These are phyloP conservation scores for Pristionchus entomophagus DNA, from an alignment of 2,888 invertebrate species.

Conservation along the genomic window DNA sequence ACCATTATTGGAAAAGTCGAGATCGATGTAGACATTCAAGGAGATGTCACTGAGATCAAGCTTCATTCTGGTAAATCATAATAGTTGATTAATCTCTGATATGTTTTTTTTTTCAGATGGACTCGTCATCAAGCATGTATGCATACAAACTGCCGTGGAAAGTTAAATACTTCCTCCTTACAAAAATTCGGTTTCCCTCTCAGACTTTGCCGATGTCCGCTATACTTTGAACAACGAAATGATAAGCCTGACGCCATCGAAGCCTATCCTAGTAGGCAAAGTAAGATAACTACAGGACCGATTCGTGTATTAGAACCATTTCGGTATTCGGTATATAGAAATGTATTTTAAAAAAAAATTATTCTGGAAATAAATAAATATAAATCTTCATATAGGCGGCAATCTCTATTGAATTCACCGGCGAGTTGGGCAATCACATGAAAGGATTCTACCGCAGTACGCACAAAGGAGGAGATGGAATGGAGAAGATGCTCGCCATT, in stretches of 20 bases:
- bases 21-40: slow-evolving; percentile 83
- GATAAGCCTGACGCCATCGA: slow-evolving; percentile 63
- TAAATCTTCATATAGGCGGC: slow-evolving; percentile 47
- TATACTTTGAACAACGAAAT: slow-evolving; percentile 64
- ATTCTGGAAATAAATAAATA: too few relatives aligned
- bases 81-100: not conserved
- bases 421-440: slow-evolving; percentile 81
- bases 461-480: slow-evolving; percentile 83
- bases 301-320: too few relatives aligned
- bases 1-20: slow-evolving; percentile 88
- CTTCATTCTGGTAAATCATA: slow-evolving; percentile 58
- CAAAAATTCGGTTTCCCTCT: not conserved
- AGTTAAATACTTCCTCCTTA: not conserved
- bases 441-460: slow-evolving; percentile 90
- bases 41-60: slow-evolving; percentile 65
- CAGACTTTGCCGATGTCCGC: slow-evolving; percentile 57
- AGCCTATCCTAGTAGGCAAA: slow-evolving; percentile 57
- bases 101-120: slow-evolving; percentile 12
- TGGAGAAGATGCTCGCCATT: slow-evolving; percentile 80
- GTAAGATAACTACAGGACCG: too few relatives aligned
- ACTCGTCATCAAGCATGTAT: slow-evolving; percentile 48
- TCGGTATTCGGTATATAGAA: not conserved
- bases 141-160: slow-evolving; percentile 52
- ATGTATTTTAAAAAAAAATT: not conserved
- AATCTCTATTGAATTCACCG: slow-evolving; percentile 88